Conservation (phyloP, 2,797 vertebrate genomes). For the Petrocephalus sullivani region DNA sequence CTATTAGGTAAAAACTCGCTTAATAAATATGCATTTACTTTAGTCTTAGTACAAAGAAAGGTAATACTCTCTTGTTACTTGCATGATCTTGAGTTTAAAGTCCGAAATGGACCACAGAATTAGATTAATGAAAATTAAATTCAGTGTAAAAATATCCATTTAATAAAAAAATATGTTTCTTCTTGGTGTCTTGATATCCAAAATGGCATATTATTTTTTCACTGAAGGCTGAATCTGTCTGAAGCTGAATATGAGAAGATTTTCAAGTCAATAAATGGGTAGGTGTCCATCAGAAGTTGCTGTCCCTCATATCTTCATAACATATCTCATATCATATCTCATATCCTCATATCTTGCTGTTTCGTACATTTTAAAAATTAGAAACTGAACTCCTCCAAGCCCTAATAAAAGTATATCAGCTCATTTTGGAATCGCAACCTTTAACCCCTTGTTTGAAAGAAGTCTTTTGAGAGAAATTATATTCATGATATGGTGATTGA, state of each 20-base stretch:
- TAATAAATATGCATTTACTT: background rate
- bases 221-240: conserved; percentile 56
- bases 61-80: background rate
- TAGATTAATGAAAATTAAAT: background rate
- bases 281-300: conserved; percentile 25
- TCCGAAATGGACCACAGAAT: background rate
- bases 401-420: background rate
- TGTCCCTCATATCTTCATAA: too few relatives aligned
- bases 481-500: background rate
- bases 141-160: background rate
- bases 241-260: conserved; percentile 62
- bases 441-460: background rate
- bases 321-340: background rate
- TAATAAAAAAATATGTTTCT: background rate
- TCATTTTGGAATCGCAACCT: background rate
- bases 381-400: background rate
- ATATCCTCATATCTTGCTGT: background rate
- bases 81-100: background rate
- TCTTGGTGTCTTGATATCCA: background rate
- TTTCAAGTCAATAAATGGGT: conserved; percentile 72
- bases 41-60: background rate
- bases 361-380: background rate
- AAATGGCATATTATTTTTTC: conserved; percentile 12
- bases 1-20: conserved; percentile 57
- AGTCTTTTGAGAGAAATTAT: background rate